Evolutionary conservation across 1,140 invertebrate species (phyloP).

Genomic region (Solenopsis fugax): DNA sequence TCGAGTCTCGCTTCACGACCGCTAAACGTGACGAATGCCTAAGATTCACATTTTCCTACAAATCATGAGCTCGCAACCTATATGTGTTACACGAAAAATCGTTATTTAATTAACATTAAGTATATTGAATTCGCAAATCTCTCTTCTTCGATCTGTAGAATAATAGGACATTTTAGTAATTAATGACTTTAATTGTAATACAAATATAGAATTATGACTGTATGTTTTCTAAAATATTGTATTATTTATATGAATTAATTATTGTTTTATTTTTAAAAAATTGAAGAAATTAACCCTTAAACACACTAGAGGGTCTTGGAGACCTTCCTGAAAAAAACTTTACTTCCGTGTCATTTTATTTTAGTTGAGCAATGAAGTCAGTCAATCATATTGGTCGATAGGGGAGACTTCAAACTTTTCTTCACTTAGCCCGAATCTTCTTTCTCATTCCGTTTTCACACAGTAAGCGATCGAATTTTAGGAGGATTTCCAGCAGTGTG

Average conservation of each 20-base stretch:
- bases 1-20: constrained; percentile 78
- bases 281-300: neutral
- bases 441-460: too few relatives aligned
- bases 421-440: too few relatives aligned
- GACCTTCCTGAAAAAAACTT: too few relatives aligned
- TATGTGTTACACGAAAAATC: constrained; percentile 22
- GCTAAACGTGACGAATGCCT: constrained; percentile 79
- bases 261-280: neutral
- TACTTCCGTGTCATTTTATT: too few relatives aligned
- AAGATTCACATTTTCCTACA: constrained; percentile 66
- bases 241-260: constrained; percentile 5
- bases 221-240: neutral
- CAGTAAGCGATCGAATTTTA: too few relatives aligned
- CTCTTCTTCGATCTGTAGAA: constrained; percentile 46
- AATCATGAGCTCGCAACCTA: constrained; percentile 71
- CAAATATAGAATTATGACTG: constrained; percentile 17
- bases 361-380: too few relatives aligned
- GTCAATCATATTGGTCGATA: too few relatives aligned
- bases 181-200: constrained; percentile 59
- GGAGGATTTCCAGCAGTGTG: too few relatives aligned
- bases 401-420: too few relatives aligned
- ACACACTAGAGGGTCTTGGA: too few relatives aligned
- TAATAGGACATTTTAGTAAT: constrained; percentile 6
- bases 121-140: constrained; percentile 58
- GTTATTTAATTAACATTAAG: constrained; percentile 59